Evolutionary conservation across 2,888 invertebrate genomes (phyloP).

Genomic region (Erebia palarica): DNA sequence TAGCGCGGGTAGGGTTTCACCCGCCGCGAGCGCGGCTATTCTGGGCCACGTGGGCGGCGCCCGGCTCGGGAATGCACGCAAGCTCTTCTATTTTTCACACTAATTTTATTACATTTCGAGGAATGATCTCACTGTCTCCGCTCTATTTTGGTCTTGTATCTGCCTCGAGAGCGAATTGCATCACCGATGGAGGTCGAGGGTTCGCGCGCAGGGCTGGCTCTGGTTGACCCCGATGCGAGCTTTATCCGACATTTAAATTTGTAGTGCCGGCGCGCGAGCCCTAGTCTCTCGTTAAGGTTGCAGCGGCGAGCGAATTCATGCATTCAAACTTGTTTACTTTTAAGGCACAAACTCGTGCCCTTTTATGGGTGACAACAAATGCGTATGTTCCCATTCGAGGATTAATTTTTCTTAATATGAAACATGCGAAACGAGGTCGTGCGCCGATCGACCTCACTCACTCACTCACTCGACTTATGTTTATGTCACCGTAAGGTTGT

Average conservation of each 20-base stretch:
- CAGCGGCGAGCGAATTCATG: slow-evolving; percentile 64
- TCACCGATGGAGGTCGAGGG: slow-evolving; percentile 47
- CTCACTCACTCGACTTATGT: not conserved
- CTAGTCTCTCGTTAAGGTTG: slow-evolving; percentile 66
- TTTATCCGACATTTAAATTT: slow-evolving; percentile 54
- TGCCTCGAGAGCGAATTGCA: slow-evolving; percentile 56
- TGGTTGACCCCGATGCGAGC: slow-evolving; percentile 47
- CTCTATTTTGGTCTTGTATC: slow-evolving; percentile 40
- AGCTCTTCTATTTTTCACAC: slow-evolving; percentile 53
- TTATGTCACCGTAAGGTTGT: too few relatives aligned
- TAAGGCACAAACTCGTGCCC: slow-evolving; percentile 67
- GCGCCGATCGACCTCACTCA: not conserved
- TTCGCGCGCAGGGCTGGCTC: slow-evolving; percentile 41
- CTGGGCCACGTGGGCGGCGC: slow-evolving; percentile 61
- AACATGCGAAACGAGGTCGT: slow-evolving; percentile 23
- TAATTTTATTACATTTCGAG: slow-evolving; percentile 52
- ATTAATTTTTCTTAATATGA: slow-evolving; percentile 56
- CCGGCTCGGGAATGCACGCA: slow-evolving; percentile 53
- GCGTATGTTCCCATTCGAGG: slow-evolving; percentile 63
- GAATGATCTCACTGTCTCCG: slow-evolving; percentile 52
- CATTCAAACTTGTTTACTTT: slow-evolving; percentile 76
- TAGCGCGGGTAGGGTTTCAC: slow-evolving; percentile 20
- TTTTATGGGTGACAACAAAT: slow-evolving; percentile 66
- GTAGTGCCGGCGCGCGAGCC: slow-evolving; percentile 50
- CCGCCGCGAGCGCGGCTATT: slow-evolving; percentile 68